Conservation (phyloP, 2,888 invertebrate species). For the Drosophila algonquin region DNA sequence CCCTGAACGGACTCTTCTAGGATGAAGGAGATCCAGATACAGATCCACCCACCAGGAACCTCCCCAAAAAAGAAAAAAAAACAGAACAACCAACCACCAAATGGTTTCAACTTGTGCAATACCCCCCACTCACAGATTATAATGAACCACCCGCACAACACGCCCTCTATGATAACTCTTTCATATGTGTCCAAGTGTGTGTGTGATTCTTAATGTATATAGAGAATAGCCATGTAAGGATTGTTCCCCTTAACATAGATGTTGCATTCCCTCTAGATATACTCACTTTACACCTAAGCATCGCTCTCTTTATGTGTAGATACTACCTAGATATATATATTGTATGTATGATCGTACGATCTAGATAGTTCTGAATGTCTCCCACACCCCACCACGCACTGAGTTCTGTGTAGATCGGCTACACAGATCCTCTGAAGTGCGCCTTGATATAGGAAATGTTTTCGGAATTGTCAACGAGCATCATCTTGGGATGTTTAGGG, state of each 20-base stretch:
- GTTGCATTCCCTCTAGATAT: constrained; percentile 12
- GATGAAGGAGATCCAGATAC: background rate
- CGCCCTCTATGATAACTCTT: background rate
- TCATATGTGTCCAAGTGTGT: constrained; percentile 3
- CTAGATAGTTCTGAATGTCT: constrained; percentile 67
- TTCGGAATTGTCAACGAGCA: constrained; percentile 22
- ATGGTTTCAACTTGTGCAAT: constrained; percentile 78
- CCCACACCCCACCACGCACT: constrained; percentile 22
- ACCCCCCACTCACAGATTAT: constrained; percentile 21
- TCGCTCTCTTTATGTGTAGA: constrained; percentile 20
- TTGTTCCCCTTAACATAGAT: constrained; percentile 14
- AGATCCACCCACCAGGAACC: background rate
- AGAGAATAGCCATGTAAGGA: constrained; percentile 31
- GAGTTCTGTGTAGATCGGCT: constrained; percentile 23
- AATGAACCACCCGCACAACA: constrained; percentile 20
- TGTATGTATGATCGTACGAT: constrained; percentile 13
- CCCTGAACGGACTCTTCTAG: constrained; percentile 74
- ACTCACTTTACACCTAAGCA: constrained; percentile 3
- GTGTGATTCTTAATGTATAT: constrained; percentile 58
- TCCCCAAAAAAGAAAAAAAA: constrained; percentile 5
- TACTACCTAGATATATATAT: constrained; percentile 34
- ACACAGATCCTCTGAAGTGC: constrained; percentile 29
- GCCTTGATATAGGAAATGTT: constrained; percentile 32
- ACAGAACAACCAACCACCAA: constrained; percentile 51
- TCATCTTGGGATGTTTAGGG: constrained; percentile 14